Evolutionary conservation across 2,888 invertebrate genomes (phyloP), one percentile per base, ranked within the genome.

Genomic region (Tinea trinotella): DNA sequence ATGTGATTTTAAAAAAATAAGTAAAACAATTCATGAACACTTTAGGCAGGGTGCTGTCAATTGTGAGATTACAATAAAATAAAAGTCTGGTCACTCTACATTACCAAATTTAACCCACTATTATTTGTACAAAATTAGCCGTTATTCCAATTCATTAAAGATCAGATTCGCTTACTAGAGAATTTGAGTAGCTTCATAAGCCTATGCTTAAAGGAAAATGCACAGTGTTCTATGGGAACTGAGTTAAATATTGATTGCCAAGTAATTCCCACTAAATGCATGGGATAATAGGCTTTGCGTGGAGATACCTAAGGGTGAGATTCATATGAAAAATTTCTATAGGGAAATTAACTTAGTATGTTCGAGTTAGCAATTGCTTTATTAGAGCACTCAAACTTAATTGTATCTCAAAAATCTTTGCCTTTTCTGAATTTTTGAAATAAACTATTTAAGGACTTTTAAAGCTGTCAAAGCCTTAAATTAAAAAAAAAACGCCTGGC

Each of bases 271-370:
- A 35, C 12, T 10, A 4, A 10, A n/a, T 35, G n/a, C 35, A 35
- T 35, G 35, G 6, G 3, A 35, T 35, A 7, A 3, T 35, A 35
- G 12, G 5, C 35, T 12, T 35, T 35, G 12, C 10, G 24, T n/a
- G 12, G 3, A 35, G 35, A n/a, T 7, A n/a, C 10, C 10, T 35
- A 35, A 35, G 35, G 12, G 35, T 10, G 35, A 35, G n/a, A 7
- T 35, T 35, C 10, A n/a, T 10, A 4, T 35, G 35, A 35, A 22
- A 3, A 35, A 4, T 35, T 7, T 35, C 5, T 24, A 7, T 24
- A 24, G 36, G 36, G 12, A 36, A 15, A 44, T 44, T 12, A 44
- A 44, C 4, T 44, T 44, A 12, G 44, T 44, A 44, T 44, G 44
- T 12, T 15, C 15, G 13, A 44, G 44, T 44, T 15, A n/a, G 44